Conservation (phyloP, 2,888 invertebrate genomes). For the Alloscopus bannaensis region DNA sequence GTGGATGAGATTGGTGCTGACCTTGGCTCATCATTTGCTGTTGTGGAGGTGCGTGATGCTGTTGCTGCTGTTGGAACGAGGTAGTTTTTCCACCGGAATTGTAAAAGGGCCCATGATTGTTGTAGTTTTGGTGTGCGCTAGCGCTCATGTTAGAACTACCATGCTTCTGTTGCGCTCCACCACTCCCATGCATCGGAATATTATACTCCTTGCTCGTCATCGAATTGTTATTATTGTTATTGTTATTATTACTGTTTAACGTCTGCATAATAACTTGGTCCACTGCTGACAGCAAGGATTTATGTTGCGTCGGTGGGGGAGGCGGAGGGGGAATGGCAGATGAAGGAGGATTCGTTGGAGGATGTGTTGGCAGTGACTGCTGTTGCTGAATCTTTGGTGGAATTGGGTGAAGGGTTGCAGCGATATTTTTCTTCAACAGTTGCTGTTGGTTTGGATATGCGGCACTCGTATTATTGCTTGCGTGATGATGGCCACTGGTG, state of each 20-base stretch:
- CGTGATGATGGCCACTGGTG: conserved; percentile 28
- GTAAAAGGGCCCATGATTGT: conserved; percentile 37
- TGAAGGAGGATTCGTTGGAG: conserved; percentile 38
- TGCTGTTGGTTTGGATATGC: conserved; percentile 46
- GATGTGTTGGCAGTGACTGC: conserved; percentile 38
- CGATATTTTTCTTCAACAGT: conserved; percentile 54
- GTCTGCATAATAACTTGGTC: conserved; percentile 69
- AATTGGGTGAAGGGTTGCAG: conserved; percentile 49
- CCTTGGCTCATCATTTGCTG: conserved; percentile 42
- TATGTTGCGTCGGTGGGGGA: conserved; percentile 54
- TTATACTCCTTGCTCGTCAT: conserved; percentile 35
- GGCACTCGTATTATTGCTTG: conserved; percentile 41
- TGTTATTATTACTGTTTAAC: conserved; percentile 63
- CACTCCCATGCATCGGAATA: conserved; percentile 26
- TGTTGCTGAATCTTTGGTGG: conserved; percentile 49
- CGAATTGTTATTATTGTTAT: conserved; percentile 40
- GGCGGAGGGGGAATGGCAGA: conserved; percentile 62
- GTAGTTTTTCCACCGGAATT: conserved; percentile 26
- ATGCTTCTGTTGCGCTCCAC: conserved; percentile 13
- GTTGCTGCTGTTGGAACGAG: conserved; percentile 53
- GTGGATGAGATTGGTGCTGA: conserved; percentile 24
- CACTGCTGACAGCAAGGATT: conserved; percentile 65
- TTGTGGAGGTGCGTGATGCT: conserved; percentile 41
- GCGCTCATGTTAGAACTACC: not conserved
- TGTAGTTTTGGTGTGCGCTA: conserved; percentile 30